Evolutionary conservation across 2,113 vertebrate genomes (phyloP), one percentile per base, ranked within the genome.

Genomic region (Lasiurus borealis): DNA sequence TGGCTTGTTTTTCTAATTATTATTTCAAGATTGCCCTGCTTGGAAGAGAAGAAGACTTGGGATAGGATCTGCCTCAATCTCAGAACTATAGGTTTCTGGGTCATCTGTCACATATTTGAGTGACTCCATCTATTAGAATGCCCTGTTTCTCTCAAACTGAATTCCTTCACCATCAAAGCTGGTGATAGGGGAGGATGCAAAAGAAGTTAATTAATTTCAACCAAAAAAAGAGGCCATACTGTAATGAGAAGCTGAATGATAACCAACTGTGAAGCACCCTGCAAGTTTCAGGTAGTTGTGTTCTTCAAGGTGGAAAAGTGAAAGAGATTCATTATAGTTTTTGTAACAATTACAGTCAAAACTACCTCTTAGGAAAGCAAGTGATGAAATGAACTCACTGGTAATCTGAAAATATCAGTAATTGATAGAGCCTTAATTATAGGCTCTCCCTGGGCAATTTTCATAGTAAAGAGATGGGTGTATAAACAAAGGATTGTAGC

Each of bases 1-100:
- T 89, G n/a, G 40, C 4, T 93, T 93, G 7, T 71, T 93, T 88
- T 94, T 64, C 27, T 66, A 46, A 40, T 93, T 2, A 64, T 18
- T 88, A 85, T 83, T 92, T 94, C n/a, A 66, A 78, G 34, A 54
- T 77, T 5, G 1, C 13, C n/a, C 6, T 77, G 36, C 29, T 46
- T 94, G 1, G 34, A 81, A 76, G 71, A 91, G 8, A 23, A 86
- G 19, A 5, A 66, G 27, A 11, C 11, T 48, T 54, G 6, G 10
- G 52, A 21, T 52, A 82, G 21, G 8, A 44, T 52, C n/a, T 54
- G n/a, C 62, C n/a, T 94, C 81, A 84, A n/a, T 44, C 5, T 62
- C 25, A 62, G 16, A 36, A 1, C 18, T 77, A 0, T 50, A 9
- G 25, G 8, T 29, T 36, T 83, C 11, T 66, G 52, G 21, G 36